A percentile compares a stretch with the other conserved stretches of the same genome.
These are phyloP conservation scores for Myanophis thanlyinensis DNA, from an alignment of 2,113 vertebrate genomes.

Conservation along the genomic window DNA sequence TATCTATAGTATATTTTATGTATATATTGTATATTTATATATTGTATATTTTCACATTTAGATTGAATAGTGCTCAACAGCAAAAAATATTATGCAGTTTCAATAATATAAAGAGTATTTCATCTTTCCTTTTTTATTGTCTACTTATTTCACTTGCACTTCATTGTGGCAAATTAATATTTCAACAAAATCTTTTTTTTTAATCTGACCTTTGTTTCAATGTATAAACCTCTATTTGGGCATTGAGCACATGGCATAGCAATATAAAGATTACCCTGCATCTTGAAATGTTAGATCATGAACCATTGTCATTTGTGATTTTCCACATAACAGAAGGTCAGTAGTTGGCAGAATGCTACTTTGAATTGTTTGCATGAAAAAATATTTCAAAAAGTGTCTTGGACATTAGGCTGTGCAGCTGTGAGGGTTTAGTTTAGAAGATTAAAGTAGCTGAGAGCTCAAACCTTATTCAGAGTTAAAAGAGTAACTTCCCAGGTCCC, in stretches of 20 bases:
- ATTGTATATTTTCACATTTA: not conserved
- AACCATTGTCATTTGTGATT: conserved; percentile 11
- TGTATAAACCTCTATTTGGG: conserved; percentile 25
- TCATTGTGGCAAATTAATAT: conserved; percentile 37
- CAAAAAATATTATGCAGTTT: not conserved
- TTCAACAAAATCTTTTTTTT: conserved; percentile 24
- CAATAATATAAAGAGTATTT: conserved; percentile 11
- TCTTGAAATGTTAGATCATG: conserved; percentile 6
- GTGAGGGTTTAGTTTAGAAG: conserved; percentile 14
- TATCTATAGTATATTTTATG: no score
- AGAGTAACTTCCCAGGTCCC: not conserved
- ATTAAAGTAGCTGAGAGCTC: not conserved
- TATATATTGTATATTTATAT: no score
- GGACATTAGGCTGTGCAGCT: not conserved
- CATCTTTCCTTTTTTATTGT: not conserved
- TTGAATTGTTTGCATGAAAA: conserved; percentile 12
- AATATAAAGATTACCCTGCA: not conserved
- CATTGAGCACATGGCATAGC: not conserved
- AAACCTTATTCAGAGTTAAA: conserved; percentile 1
- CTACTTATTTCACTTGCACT: conserved; percentile 16
- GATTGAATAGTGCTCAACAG: not conserved
- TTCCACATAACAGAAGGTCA: conserved; percentile 5
- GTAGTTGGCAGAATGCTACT: conserved; percentile 10
- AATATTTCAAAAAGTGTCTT: conserved; percentile 11
- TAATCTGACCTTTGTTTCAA: conserved; percentile 14